Conservation (phyloP, 2,113 vertebrate genomes). For the Pteruthius melanotis region DNA sequence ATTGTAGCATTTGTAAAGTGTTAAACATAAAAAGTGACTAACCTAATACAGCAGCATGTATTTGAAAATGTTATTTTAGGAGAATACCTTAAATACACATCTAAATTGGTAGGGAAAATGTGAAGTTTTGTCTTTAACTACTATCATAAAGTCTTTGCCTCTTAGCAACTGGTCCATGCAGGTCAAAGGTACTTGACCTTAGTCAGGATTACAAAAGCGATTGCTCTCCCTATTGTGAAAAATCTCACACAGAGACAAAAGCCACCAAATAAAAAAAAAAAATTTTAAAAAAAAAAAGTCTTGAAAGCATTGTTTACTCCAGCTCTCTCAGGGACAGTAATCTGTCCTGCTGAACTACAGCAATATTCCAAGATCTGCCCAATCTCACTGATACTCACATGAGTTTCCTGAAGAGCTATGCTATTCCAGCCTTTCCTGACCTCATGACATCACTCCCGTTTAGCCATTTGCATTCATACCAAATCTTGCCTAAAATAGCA, state of each 20-base stretch:
- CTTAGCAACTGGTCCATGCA: background rate
- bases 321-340: background rate
- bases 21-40: background rate
- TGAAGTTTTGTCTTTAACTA: background rate
- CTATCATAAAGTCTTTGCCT: background rate
- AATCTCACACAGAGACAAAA: constrained; percentile 4
- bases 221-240: background rate
- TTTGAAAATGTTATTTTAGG: background rate
- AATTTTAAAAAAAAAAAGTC: background rate
- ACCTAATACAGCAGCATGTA: background rate
- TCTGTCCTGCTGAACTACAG: background rate
- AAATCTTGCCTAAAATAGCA: background rate
- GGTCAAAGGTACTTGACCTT: constrained; percentile 9
- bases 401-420: background rate
- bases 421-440: background rate
- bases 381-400: background rate
- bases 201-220: background rate
- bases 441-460: background rate
- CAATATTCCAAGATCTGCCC: background rate
- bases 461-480: background rate
- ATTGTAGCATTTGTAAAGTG: background rate
- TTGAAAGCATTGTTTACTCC: background rate
- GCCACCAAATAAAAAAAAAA: background rate
- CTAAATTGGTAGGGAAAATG: background rate
- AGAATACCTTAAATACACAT: background rate